Evolutionary conservation across 2,797 vertebrate species (phyloP).

Genomic region (Cheirogaleus major): DNA sequence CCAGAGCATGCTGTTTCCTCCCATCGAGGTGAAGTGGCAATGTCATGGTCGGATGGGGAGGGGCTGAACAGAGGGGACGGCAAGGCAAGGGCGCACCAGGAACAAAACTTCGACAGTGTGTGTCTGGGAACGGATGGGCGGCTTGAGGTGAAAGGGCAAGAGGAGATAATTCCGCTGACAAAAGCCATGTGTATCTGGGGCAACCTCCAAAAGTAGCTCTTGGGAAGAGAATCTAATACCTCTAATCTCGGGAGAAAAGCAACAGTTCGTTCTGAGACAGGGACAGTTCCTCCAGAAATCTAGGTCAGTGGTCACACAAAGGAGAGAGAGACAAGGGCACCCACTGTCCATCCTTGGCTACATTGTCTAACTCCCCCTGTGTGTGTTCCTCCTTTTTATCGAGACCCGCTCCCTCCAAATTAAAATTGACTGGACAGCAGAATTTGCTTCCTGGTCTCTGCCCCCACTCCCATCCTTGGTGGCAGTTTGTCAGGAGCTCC

Average conservation of each 20-base stretch:
- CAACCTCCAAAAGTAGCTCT: neutral
- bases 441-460: neutral
- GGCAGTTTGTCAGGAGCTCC: neutral
- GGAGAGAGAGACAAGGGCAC: neutral
- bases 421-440: neutral
- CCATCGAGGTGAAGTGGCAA: neutral
- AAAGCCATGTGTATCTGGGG: neutral
- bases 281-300: constrained; percentile 31
- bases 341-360: neutral
- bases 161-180: neutral
- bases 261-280: constrained; percentile 13
- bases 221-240: constrained; percentile 3
- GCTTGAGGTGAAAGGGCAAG: neutral
- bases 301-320: constrained; percentile 44
- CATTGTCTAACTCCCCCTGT: neutral
- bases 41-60: neutral
- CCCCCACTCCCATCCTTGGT: neutral
- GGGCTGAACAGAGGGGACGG: neutral
- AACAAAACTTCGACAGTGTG: neutral
- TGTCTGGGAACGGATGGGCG: neutral
- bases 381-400: neutral
- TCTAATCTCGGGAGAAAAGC: constrained; percentile 59
- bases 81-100: neutral
- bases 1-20: neutral
- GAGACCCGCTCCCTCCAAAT: neutral